Evolutionary conservation across 2,888 invertebrate genomes (phyloP), one percentile per base, ranked within the genome.

Genomic region (Drosophila hamatofila): DNA sequence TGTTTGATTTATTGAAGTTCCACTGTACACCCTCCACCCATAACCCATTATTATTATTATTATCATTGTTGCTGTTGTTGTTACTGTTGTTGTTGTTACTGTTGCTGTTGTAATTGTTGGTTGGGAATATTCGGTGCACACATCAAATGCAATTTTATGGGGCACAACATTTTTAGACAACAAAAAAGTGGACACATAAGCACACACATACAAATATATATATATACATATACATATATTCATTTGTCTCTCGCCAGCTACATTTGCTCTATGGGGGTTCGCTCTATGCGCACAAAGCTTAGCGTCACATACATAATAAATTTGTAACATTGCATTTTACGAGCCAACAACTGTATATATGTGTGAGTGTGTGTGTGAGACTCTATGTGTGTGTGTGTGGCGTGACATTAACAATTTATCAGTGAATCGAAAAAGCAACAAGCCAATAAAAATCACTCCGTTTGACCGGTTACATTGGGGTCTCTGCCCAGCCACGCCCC

Each of bases 391-490:
- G 60, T 72, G 63, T 76, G 76, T 65, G 64, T 68, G 72, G 68
- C 68, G 79, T 71, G 83, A 86, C 84, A 88, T 85, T 85, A 85
- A 85, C 84, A 85, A 85, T 85, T 85, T 85, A 85, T 88, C 84
- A 86, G 87, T 77, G 84, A 75, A 88, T 88, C 83, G 89, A 79
- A 88, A 84, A 81, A 88, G 84, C 84, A 85, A 86, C 84, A 85
- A 85, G 84, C 84, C 84, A 85, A 85, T 85, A 85, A 85, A 85
- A 85, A 83, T 83, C 83, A 83, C 88, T 85, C 89, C 87, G 87
- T 88, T 88, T 85, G 84, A 88, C 89, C 89, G 81, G 81, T 58
- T 74, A 82, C 88, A 88, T 74, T 88, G 81, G 46, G 69, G 37
- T 58, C 37, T 37, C 57, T 58, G 30, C n/a, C 25, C 35, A 14